A percentile compares a stretch with the other conserved stretches of the same genome.
Evolutionary conservation across 2,113 vertebrate species (phyloP).

Genomic region (Rhabdornis inornatus): DNA sequence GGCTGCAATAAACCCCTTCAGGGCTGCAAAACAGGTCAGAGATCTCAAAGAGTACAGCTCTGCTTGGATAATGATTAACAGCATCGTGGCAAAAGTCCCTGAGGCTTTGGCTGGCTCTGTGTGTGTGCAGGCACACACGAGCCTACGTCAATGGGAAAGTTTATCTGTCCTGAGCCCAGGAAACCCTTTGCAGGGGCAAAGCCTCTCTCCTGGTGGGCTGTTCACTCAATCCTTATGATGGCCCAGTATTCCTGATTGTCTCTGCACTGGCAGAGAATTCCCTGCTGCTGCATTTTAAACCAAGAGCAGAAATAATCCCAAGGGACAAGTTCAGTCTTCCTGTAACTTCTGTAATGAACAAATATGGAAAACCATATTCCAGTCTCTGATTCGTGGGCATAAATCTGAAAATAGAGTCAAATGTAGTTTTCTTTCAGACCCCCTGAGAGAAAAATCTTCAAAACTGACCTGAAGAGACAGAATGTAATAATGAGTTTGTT

Average conservation of each 20-base stretch:
- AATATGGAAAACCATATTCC: not conserved
- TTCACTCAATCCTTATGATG: not conserved
- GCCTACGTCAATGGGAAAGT: not conserved
- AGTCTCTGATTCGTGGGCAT: not conserved
- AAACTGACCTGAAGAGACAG: not conserved
- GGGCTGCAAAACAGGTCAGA: constrained; percentile 64
- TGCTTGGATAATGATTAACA: constrained; percentile 75
- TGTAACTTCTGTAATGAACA: not conserved
- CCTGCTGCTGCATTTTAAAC: not conserved
- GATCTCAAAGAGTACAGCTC: constrained; percentile 53
- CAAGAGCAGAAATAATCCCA: not conserved
- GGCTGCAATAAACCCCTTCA: constrained; percentile 64
- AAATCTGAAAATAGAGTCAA: not conserved
- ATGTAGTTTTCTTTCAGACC: not conserved
- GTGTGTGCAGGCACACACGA: not conserved
- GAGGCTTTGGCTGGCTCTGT: not conserved
- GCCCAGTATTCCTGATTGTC: not conserved
- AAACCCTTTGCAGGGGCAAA: not conserved
- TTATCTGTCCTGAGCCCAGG: constrained; percentile 40
- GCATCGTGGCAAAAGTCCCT: constrained; percentile 36
- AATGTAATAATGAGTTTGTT: not conserved
- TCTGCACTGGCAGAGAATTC: not conserved
- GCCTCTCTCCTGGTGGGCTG: not conserved
- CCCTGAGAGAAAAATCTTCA: not conserved
- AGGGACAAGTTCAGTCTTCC: not conserved